Base-by-base conservation (phyloP, 2,113 vertebrate genomes). In the Saguinus midas region DNA sequence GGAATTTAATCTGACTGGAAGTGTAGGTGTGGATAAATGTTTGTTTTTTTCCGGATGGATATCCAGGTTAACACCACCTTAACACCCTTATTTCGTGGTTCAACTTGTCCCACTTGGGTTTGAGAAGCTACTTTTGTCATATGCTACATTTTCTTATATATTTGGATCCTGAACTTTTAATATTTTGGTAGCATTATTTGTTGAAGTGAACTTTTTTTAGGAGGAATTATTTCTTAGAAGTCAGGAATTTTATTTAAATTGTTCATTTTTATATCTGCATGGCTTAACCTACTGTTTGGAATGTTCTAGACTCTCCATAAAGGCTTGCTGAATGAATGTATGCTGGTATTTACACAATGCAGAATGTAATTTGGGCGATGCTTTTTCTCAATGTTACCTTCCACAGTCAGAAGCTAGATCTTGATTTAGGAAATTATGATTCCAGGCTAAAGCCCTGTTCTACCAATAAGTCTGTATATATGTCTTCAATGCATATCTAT, bases 161-260 rank as follows among this genome's bases (percentile, higher is more conserved):
- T 35, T 76, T 79, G 40, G 27, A 66, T 88, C 10, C 27, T 97
- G 35, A 87, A 57, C 14, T 68, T 90, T 57, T 84, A 95, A 61
- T 85, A 70, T 61, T 95, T 90, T 75, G 61, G 48, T 66, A 87
- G 52, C 14, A 32, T 85, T 89, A 50, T 85, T 89, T 97, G 66
- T 52, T 92, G 48, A 97, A 83, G 40, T 52, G 61, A 91, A 55
- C 10, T 48, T 45, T 81, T 83, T 95, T 58, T 35, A 8, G 13
- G 12, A 6, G 11, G 2, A 1, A 3, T 48, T 75, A 29, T 75
- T 91, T 96, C 66, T 88, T 72, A 86, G 1, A 79, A 68, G 13
- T 70, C 37, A 64, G 37, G 66, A 82, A 86, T 91, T 88, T 95
- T 87, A n/a, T 68, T 32, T 29, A 68, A 68, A 52, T 32, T 48